Base-by-base conservation (phyloP, 2,797 vertebrate genomes). In the Sebastes trivittatus region DNA sequence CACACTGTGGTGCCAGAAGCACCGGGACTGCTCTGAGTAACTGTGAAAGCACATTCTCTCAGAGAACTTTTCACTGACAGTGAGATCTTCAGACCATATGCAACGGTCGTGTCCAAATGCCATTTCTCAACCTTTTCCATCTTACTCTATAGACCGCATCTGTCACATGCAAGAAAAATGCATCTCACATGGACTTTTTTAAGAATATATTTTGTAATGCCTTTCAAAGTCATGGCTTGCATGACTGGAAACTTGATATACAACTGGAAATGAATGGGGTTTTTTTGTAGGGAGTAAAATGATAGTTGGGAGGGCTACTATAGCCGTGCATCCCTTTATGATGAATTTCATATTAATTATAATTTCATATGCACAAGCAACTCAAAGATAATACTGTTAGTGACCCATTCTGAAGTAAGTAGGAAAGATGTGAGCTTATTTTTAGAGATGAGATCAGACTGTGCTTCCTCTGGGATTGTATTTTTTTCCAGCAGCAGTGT, bases 1-100 rank as follows among this genome's bases (percentile, higher is more conserved):
- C 92, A 92, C 91, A 90, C 89, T 58, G 73, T 67, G 61, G 82
- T 88, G 87, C 89, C 82, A 87, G 89, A 89, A 86, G 88, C 87
- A 77, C 25, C 70, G 61, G 36, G n/a, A 23, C 78, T 54, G 81
- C 82, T 80, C 54, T 22, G 62, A 73, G 58, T 7, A 88, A 64
- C 65, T 27, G 59, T 23, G 62, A 81, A 54, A 30, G 75, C 63
- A 55, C 4, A 5, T 73, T 75, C 58, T 42, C 20, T 38, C 46
- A 61, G 62, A 62, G 29, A 73, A 77, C 27, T 46, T 36, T 29
- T 16, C 20, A 11, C 61, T 10, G 38, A 55, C 14, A 10, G 71
- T 2, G 22, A 69, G 67, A 56, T 4, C 6, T 67, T 36, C 7
- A 2, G 22, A 81, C 23, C 32, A 63, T 75, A 67, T 38, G 72